Base-by-base conservation (phyloP, 2,113 vertebrate genomes). In the Pachyramphus minor region DNA sequence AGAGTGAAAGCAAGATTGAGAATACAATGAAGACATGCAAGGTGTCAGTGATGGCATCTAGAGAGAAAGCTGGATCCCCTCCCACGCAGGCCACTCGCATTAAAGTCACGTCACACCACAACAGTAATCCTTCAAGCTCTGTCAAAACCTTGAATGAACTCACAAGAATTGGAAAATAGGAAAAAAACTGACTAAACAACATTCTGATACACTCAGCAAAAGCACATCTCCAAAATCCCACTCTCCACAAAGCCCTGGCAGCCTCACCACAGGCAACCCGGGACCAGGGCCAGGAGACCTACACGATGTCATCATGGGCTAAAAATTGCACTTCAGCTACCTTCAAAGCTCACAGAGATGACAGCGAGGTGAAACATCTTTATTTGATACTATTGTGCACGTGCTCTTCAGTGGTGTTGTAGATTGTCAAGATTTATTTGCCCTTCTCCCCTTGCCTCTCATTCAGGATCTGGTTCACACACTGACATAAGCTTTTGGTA, bases 141-240 rank as follows among this genome's bases (percentile, higher is more conserved):
- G 22, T 60, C 60, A 83, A 80, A 80, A 77, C 56, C 22, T 42
- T 82, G 33, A 93, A 63, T 27, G 42, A 93, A 90, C 3, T 37
- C 0, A 0, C 8, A 73, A 62, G 69, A 72, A 52, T 1, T 24
- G 49, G 19, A 71, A 80, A 89, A 62, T 1, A 5, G 6, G 53
- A 21, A 88, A 75, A 69, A 24, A 1, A 28, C n/a, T 2, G 4
- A 31, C 62, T 49, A 33, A 92, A 52, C 17, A 47, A 55, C 12
- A 35, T 67, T 69, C 37, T 56, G 39, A 73, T 31, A 68, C 4
- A 10, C 15, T 68, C n/a, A 73, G 77, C 20, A 56, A 37, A 96
- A 92, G 58, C 35, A 44, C 0, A 0, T 45, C 71, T 90, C 55
- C 0, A 0, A 80, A 85, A 73, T 8, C 19, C 30, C 0, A 0